Evolutionary conservation across 1,140 invertebrate species (phyloP).

Genomic region (Drosophila ficusphila): DNA sequence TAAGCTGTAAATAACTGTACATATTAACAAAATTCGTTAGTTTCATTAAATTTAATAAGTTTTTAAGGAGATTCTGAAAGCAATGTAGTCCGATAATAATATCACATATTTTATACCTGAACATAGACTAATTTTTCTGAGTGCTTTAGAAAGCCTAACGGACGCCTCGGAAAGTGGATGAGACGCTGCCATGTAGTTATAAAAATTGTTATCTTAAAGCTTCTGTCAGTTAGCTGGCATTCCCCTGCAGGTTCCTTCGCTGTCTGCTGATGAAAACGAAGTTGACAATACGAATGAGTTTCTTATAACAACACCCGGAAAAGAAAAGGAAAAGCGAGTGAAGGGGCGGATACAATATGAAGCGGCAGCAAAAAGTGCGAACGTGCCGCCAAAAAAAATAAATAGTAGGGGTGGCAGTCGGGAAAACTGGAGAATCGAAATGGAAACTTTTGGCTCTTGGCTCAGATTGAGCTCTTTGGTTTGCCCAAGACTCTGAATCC

Average conservation of each 20-base stretch:
- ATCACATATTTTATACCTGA: too few relatives aligned
- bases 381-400: slow-evolving; percentile 44
- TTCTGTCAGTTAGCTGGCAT: slow-evolving; percentile 59
- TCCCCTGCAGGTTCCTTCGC: slow-evolving; percentile 28
- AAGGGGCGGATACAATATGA: slow-evolving; percentile 31
- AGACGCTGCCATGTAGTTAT: slow-evolving; percentile 69
- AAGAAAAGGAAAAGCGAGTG: slow-evolving; percentile 19
- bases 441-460: slow-evolving; percentile 46
- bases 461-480: slow-evolving; percentile 66
- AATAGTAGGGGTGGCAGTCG: slow-evolving; percentile 17
- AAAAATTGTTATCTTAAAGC: slow-evolving; percentile 79
- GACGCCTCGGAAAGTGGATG: slow-evolving; percentile 8
- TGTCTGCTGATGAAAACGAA: slow-evolving; percentile 79
- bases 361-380: slow-evolving; percentile 29
- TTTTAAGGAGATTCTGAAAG: too few relatives aligned
- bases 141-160: slow-evolving; percentile 15
- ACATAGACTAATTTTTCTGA: too few relatives aligned
- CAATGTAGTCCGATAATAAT: too few relatives aligned
- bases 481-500: slow-evolving; percentile 14
- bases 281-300: slow-evolving; percentile 81
- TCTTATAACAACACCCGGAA: slow-evolving; percentile 71
- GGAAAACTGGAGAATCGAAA: slow-evolving; percentile 21
- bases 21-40: too few relatives aligned
- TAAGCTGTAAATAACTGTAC: too few relatives aligned
- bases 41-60: too few relatives aligned